These are phyloP conservation scores for Clepsis dumicolana DNA, from an alignment of 2,888 invertebrate species.

Conservation along the genomic window DNA sequence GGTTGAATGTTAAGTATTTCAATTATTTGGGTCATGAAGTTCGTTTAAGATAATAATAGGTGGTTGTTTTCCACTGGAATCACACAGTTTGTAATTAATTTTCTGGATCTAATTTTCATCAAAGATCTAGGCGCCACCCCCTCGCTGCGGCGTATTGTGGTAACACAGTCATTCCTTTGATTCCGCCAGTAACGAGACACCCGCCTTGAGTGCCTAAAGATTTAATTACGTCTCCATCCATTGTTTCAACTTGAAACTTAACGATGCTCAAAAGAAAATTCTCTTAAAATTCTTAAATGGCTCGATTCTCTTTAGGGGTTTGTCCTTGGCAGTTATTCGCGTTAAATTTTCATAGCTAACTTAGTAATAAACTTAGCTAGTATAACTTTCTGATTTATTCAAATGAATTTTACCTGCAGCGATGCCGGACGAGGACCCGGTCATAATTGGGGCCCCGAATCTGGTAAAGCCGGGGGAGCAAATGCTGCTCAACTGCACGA, in stretches of 20 bases:
- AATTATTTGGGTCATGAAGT: not conserved
- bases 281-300: slow-evolving; percentile 44
- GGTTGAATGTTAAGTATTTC: slow-evolving; percentile 5
- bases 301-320: slow-evolving; percentile 44
- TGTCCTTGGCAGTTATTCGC: slow-evolving; percentile 43
- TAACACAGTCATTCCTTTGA: slow-evolving; percentile 32
- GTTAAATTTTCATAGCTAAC: slow-evolving; percentile 41
- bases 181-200: slow-evolving; percentile 25
- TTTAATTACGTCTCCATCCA: slow-evolving; percentile 48
- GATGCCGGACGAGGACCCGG: slow-evolving; percentile 77
- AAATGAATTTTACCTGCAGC: slow-evolving; percentile 70
- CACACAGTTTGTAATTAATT: slow-evolving; percentile 18
- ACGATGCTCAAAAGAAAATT: slow-evolving; percentile 33
- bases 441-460: slow-evolving; percentile 76
- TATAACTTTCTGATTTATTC: slow-evolving; percentile 59
- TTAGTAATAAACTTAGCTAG: slow-evolving; percentile 30
- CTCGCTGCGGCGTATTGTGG: slow-evolving; percentile 12
- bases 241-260: slow-evolving; percentile 29
- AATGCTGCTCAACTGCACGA: slow-evolving; percentile 78
- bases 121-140: slow-evolving; percentile 11
- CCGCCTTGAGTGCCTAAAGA: slow-evolving; percentile 37
- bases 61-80: not conserved
- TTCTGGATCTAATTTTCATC: slow-evolving; percentile 10
- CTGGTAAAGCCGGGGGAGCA: slow-evolving; percentile 79
- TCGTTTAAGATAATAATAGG: not conserved